Evolutionary conservation across 2,888 invertebrate genomes (phyloP).

Genomic region (Megastigmus dorsalis): DNA sequence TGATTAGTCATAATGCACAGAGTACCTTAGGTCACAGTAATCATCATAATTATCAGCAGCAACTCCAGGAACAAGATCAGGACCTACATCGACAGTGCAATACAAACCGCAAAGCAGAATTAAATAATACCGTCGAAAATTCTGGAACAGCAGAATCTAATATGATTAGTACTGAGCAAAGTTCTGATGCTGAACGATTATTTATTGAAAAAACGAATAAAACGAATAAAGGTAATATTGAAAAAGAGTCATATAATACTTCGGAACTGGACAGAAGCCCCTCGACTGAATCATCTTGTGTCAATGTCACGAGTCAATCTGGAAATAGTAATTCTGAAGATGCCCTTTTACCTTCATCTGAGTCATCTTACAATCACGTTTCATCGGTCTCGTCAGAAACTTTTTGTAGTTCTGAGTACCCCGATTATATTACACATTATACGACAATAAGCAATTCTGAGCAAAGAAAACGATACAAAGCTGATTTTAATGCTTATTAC

Average conservation of each 20-base stretch:
- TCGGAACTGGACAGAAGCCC: not conserved
- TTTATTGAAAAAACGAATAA: not conserved
- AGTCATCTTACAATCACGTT: constrained; percentile 1
- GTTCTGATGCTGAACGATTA: not conserved
- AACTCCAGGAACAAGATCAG: constrained; percentile 23
- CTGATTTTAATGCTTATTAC: constrained; percentile 92
- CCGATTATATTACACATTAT: constrained; percentile 75
- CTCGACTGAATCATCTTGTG: not conserved
- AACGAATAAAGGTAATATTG: not conserved
- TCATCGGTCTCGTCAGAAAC: not conserved
- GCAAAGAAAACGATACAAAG: constrained; percentile 92
- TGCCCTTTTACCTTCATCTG: constrained; percentile 13
- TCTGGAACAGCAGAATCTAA: not conserved
- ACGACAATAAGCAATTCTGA: constrained; percentile 84
- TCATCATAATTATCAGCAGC: constrained; percentile 1
- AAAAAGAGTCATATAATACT: not conserved
- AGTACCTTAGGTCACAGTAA: not conserved
- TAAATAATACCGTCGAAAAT: too few relatives aligned
- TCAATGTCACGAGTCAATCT: not conserved
- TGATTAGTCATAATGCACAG: not conserved
- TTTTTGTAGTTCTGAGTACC: constrained; percentile 13
- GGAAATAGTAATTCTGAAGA: constrained; percentile 3
- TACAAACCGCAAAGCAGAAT: too few relatives aligned
- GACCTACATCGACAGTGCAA: too few relatives aligned
- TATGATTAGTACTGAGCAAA: not conserved